A percentile compares a stretch with the other conserved stretches of the same genome.
Conservation (phyloP, 2,888 invertebrate genomes). For the Volucella inflata region DNA sequence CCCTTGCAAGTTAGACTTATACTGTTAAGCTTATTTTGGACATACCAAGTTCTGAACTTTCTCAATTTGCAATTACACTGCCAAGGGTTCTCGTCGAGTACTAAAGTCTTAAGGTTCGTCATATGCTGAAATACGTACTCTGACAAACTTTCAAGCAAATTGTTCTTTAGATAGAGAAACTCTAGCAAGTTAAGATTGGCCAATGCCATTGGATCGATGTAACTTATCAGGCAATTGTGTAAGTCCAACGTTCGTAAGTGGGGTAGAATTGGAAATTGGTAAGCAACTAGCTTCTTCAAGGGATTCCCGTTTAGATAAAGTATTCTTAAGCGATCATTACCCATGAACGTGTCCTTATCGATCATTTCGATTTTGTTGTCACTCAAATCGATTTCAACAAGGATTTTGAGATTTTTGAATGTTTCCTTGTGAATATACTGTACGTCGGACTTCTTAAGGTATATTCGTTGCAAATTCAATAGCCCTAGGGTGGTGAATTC, state of each 20-base stretch:
- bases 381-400: constrained; percentile 94
- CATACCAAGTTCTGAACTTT: constrained; percentile 93
- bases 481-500: constrained; percentile 91
- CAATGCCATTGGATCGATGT: constrained; percentile 91
- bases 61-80: constrained; percentile 94
- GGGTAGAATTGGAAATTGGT: constrained; percentile 92
- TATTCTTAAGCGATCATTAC: constrained; percentile 92
- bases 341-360: constrained; percentile 91
- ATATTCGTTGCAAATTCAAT: constrained; percentile 93
- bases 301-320: constrained; percentile 93
- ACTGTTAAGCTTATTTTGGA: constrained; percentile 90
- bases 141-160: constrained; percentile 89
- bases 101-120: constrained; percentile 91
- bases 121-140: constrained; percentile 89
- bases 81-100: constrained; percentile 94
- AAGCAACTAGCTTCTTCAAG: constrained; percentile 88
- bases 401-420: constrained; percentile 93
- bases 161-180: constrained; percentile 92
- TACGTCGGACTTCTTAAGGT: constrained; percentile 90
- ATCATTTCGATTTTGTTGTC: constrained; percentile 91
- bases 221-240: constrained; percentile 90
- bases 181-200: constrained; percentile 89
- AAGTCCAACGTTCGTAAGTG: constrained; percentile 92
- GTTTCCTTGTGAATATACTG: constrained; percentile 91
- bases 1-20: constrained; percentile 89